Evolutionary conservation across 2,797 vertebrate species (phyloP).

Genomic region (Pachyuromys duprasi): DNA sequence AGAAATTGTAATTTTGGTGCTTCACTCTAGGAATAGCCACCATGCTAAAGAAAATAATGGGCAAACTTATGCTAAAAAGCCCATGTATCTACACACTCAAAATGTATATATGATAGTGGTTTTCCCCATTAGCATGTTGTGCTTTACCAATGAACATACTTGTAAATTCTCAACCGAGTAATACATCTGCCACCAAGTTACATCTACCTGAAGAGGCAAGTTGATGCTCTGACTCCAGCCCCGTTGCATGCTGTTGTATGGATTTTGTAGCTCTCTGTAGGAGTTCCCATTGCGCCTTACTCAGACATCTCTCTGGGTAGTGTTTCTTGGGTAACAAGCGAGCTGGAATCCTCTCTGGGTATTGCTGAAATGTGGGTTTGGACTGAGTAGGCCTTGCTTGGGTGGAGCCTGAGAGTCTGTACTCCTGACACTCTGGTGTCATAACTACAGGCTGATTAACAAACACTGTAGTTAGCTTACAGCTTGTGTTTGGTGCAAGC

Average conservation of each 20-base stretch:
- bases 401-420: background rate
- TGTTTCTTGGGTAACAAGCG: background rate
- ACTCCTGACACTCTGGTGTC: background rate
- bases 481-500: background rate
- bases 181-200: background rate
- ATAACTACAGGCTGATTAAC: background rate
- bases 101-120: background rate
- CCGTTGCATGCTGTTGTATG: background rate
- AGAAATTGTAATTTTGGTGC: background rate
- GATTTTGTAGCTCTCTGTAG: background rate
- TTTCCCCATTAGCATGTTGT: background rate
- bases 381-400: background rate
- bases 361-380: background rate
- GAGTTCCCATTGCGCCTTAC: too few species aligned
- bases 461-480: background rate
- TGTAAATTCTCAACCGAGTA: background rate
- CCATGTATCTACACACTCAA: background rate
- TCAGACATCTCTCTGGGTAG: background rate
- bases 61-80: background rate
- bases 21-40: slow-evolving; percentile 10
- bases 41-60: background rate
- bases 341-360: background rate
- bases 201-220: background rate
- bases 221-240: background rate
- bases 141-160: background rate